Percentiles rank a stretch among this genome's conserved stretches.
Conservation (phyloP, 1,140 invertebrate species). For the Heterodera schachtii region DNA sequence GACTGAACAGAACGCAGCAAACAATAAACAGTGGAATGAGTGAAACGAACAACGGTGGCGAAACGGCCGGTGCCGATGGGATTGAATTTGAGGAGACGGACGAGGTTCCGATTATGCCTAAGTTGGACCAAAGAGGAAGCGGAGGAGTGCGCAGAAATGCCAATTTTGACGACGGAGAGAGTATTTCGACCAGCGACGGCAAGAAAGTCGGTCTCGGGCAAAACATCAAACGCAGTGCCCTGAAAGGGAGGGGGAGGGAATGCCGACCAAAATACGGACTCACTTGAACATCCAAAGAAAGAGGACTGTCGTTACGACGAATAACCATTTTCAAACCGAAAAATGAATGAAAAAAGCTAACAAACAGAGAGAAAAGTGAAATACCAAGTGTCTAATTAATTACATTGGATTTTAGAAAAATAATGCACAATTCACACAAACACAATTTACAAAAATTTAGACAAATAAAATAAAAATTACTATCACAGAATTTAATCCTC, state of each 20-base stretch:
- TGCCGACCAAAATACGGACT: background rate
- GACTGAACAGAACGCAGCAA: conserved; percentile 7
- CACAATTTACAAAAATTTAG: conserved; percentile 19
- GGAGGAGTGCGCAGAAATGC: background rate
- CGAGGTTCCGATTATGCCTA: conserved; percentile 36
- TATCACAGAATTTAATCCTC: background rate
- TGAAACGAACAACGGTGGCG: conserved; percentile 29
- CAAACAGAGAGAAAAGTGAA: background rate
- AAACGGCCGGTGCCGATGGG: conserved; percentile 32
- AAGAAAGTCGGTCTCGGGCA: conserved; percentile 17
- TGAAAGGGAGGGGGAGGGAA: background rate
- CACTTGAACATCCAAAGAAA: conserved; percentile 14
- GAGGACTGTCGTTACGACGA: conserved; percentile 1
- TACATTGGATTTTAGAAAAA: too few species aligned
- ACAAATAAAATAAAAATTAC: background rate
- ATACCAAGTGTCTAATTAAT: too few species aligned
- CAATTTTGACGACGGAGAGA: conserved; percentile 11
- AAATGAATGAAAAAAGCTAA: background rate
- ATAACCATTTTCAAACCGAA: background rate
- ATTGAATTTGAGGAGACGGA: conserved; percentile 40
- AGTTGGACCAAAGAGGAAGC: conserved; percentile 24
- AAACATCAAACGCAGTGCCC: conserved; percentile 27
- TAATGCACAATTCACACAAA: background rate
- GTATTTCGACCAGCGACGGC: conserved; percentile 18
- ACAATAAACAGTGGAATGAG: background rate